phyloP scores from a whole-genome alignment of 2,797 vertebrate genomes.

The Adelosebastes latens region DNA sequence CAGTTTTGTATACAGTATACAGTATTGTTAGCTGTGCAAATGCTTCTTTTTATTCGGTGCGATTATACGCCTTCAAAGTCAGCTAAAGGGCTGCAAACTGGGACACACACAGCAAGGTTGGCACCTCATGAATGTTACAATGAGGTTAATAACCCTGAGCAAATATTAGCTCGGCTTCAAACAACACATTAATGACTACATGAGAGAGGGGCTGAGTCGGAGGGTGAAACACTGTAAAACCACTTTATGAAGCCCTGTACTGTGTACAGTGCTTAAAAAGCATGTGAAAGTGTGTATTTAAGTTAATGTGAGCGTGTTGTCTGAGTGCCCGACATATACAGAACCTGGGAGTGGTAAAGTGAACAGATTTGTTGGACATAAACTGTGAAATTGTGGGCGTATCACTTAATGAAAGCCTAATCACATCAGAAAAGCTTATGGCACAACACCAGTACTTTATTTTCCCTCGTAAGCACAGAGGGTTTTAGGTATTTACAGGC shows the following conservation, averaged over 20 bases:
- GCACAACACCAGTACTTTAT: slow-evolving; percentile 40
- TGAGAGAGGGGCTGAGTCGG: slow-evolving; percentile 5
- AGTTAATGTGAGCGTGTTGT: neutral
- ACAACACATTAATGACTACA: slow-evolving; percentile 59
- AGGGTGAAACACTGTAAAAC: slow-evolving; percentile 6
- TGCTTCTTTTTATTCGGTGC: neutral
- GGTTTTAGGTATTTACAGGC: slow-evolving; percentile 46
- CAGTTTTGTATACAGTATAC: neutral
- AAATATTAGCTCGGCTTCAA: slow-evolving; percentile 66
- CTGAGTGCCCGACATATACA: neutral
- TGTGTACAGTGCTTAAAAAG: neutral
- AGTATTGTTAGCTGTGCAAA: neutral
- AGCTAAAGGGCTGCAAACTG: slow-evolving; percentile 26
- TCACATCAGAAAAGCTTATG: slow-evolving; percentile 43
- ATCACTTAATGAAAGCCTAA: slow-evolving; percentile 51
- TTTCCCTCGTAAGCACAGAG: slow-evolving; percentile 28
- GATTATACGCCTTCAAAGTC: slow-evolving; percentile 21
- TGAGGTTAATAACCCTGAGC: slow-evolving; percentile 59
- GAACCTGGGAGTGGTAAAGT: slow-evolving; percentile 1
- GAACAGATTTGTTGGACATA: slow-evolving; percentile 32
- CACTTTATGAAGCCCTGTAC: neutral
- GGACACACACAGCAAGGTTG: slow-evolving; percentile 29
- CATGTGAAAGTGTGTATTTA: neutral
- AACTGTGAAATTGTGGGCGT: slow-evolving; percentile 17
- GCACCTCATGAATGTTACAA: slow-evolving; percentile 57